These are phyloP conservation scores for Antrozous pallidus DNA, from an alignment of 2,797 vertebrate species.

Conservation along the genomic window DNA sequence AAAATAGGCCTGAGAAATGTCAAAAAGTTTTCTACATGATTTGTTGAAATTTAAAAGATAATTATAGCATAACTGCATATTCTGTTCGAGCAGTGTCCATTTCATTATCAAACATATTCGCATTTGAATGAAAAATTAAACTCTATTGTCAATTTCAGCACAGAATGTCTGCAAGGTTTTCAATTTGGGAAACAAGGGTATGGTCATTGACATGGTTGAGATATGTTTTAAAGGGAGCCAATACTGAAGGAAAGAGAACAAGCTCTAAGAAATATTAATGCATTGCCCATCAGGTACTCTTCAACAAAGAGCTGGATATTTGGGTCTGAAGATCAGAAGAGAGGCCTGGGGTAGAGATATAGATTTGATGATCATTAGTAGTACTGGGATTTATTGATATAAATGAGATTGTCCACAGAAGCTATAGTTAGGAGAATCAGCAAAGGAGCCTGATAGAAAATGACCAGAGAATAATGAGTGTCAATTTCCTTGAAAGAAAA, in stretches of 20 bases:
- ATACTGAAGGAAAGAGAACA: neutral
- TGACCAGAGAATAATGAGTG: neutral
- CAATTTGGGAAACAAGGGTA: neutral
- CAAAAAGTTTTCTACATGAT: neutral
- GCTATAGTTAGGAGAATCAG: neutral
- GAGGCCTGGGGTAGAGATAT: neutral
- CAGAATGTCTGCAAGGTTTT: neutral
- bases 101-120: neutral
- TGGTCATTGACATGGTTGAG: neutral
- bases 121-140: neutral
- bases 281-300: neutral
- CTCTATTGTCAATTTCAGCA: neutral
- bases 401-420: neutral
- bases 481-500: neutral
- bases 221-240: neutral
- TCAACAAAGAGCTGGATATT: neutral
- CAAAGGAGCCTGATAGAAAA: neutral
- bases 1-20: neutral
- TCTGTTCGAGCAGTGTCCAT: neutral
- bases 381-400: neutral
- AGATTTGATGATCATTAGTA: neutral
- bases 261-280: neutral
- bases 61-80: neutral
- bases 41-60: neutral
- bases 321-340: neutral